Percentiles rank a stretch among this genome's conserved stretches.
These are phyloP conservation scores for Ammospiza nelsoni DNA, from an alignment of 2,113 vertebrate species.

Conservation along the genomic window DNA sequence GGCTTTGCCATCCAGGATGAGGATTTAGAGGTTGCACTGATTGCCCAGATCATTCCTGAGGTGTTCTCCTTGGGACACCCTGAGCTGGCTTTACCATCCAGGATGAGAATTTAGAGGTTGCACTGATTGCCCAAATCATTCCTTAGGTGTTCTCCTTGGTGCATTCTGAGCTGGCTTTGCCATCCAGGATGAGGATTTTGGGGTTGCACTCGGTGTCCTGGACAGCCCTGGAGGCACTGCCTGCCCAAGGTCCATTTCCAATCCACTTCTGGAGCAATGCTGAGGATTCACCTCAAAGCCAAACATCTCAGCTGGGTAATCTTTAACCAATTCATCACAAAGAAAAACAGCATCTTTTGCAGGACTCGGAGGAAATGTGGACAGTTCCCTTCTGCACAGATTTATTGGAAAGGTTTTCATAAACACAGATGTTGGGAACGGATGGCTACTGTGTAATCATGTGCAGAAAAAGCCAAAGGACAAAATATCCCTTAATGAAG, in stretches of 20 bases:
- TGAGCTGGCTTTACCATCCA: neutral
- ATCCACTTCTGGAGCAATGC: neutral
- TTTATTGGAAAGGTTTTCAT: constrained; percentile 62
- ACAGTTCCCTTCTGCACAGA: constrained; percentile 53
- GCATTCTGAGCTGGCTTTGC: neutral
- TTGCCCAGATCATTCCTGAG: neutral
- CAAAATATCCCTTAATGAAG: constrained; percentile 49
- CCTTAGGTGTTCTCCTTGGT: neutral
- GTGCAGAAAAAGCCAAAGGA: constrained; percentile 54
- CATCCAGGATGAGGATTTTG: neutral
- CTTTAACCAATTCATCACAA: neutral
- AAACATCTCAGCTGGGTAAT: neutral
- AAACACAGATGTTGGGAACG: constrained; percentile 70
- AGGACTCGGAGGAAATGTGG: neutral
- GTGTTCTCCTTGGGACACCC: neutral
- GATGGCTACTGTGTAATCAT: constrained; percentile 70
- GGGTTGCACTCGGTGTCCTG: accelerated
- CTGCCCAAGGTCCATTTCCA: neutral
- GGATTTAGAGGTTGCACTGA: neutral
- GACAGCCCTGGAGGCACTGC: neutral
- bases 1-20: too few species aligned
- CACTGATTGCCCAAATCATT: neutral
- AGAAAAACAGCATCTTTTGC: neutral
- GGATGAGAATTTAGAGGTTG: neutral
- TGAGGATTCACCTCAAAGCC: neutral